Evolutionary conservation across 2,113 vertebrate species (phyloP).

Genomic region (Toxotes jaculatrix): DNA sequence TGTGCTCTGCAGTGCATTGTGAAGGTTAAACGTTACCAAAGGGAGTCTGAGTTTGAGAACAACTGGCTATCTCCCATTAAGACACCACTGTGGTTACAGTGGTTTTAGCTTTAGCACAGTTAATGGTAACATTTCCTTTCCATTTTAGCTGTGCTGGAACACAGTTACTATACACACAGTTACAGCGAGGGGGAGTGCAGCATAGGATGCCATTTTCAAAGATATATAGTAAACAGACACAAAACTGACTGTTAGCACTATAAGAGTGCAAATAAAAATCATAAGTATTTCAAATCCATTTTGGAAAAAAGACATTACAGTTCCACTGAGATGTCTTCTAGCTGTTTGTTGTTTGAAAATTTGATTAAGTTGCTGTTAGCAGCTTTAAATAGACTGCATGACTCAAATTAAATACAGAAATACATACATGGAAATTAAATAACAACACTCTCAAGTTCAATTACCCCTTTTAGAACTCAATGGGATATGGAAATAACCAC

Average conservation of each 20-base stretch:
- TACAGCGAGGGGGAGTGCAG: not conserved
- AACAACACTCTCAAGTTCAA: slow-evolving; percentile 61
- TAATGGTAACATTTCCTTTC: slow-evolving; percentile 46
- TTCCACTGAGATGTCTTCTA: slow-evolving; percentile 24
- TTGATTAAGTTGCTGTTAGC: slow-evolving; percentile 51
- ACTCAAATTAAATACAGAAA: slow-evolving; percentile 66
- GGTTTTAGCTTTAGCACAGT: slow-evolving; percentile 33
- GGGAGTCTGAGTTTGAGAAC: slow-evolving; percentile 27
- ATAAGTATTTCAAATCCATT: slow-evolving; percentile 30
- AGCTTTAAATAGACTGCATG: slow-evolving; percentile 50
- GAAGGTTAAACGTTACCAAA: slow-evolving; percentile 56
- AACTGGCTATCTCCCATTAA: slow-evolving; percentile 39
- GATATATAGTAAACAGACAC: slow-evolving; percentile 23
- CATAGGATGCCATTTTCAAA: slow-evolving; percentile 14
- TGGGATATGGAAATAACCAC: slow-evolving; percentile 55
- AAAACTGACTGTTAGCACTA: not conserved
- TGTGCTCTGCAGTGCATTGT: slow-evolving; percentile 33
- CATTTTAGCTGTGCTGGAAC: slow-evolving; percentile 10
- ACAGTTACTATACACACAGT: slow-evolving; percentile 24
- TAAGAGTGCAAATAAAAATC: slow-evolving; percentile 20
- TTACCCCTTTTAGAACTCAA: slow-evolving; percentile 58
- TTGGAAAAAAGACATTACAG: not conserved
- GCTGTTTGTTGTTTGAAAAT: slow-evolving; percentile 41
- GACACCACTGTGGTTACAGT: slow-evolving; percentile 35
- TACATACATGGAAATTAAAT: slow-evolving; percentile 62